Evolutionary conservation across 2,888 invertebrate genomes (phyloP).

Genomic region (Tetropium fuscum): DNA sequence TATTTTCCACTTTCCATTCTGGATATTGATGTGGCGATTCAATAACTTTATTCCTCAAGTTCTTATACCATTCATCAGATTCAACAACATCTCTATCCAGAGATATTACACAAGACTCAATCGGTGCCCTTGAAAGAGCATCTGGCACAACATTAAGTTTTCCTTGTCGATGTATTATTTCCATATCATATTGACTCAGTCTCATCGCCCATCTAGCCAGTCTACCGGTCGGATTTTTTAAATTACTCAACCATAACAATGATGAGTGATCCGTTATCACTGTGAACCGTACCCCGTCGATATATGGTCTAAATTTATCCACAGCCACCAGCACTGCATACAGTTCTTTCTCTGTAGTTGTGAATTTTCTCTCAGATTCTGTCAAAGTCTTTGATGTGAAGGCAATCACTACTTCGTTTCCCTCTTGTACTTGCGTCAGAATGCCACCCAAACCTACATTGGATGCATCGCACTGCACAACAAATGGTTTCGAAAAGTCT

Average conservation of each 20-base stretch:
- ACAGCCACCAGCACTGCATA: constrained; percentile 40
- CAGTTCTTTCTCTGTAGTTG: constrained; percentile 2
- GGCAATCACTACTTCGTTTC: constrained; percentile 39
- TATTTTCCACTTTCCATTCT: not conserved
- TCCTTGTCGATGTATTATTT: constrained; percentile 33
- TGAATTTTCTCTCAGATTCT: constrained; percentile 27
- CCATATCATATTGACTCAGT: constrained; percentile 32
- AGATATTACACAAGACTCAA: not conserved
- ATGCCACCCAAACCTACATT: constrained; percentile 19
- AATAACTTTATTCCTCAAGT: not conserved
- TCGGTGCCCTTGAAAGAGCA: constrained; percentile 20
- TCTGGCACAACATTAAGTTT: constrained; percentile 20
- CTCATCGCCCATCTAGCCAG: constrained; percentile 45
- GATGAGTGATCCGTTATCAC: constrained; percentile 48
- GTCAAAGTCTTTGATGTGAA: constrained; percentile 44
- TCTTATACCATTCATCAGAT: constrained; percentile 4
- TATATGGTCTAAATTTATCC: constrained; percentile 40
- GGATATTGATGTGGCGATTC: constrained; percentile 7
- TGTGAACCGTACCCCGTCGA: constrained; percentile 32
- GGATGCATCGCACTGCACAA: constrained; percentile 50
- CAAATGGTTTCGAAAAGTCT: constrained; percentile 42
- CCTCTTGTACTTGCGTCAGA: constrained; percentile 29
- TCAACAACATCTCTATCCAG: not conserved
- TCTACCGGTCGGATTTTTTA: constrained; percentile 36
- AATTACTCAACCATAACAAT: constrained; percentile 39